Percentiles rank a stretch among this genome's conserved stretches.
These are phyloP conservation scores for Sebastes melanostomus DNA, from an alignment of 2,797 vertebrate species.

Conservation along the genomic window DNA sequence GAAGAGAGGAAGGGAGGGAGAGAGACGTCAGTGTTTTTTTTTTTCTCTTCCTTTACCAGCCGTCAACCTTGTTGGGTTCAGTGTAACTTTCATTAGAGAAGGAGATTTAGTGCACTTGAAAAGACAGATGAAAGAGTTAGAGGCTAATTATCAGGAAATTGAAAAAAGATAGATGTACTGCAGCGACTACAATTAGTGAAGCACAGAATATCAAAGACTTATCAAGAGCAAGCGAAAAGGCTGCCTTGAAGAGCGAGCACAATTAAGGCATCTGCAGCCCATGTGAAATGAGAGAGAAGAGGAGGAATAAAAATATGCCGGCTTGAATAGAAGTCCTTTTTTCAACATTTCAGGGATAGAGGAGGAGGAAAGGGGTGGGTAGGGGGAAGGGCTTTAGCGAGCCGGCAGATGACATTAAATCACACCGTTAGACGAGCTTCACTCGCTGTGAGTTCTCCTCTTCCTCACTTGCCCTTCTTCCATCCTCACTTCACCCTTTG, in stretches of 20 bases:
- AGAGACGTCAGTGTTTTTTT: constrained; percentile 36
- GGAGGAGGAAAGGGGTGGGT: not conserved
- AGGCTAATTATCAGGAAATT: constrained; percentile 85
- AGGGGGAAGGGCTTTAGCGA: constrained; percentile 20
- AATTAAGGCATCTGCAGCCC: constrained; percentile 80
- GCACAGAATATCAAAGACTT: constrained; percentile 83
- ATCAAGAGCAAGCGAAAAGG: constrained; percentile 82
- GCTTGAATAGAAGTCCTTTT: constrained; percentile 66
- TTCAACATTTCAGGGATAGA: constrained; percentile 41
- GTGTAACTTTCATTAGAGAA: constrained; percentile 84
- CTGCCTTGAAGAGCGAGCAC: constrained; percentile 81
- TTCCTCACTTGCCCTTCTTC: constrained; percentile 44
- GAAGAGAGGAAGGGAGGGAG: not conserved
- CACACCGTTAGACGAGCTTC: constrained; percentile 63
- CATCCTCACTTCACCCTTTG: constrained; percentile 27
- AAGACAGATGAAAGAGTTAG: constrained; percentile 85
- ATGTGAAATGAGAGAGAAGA: constrained; percentile 79
- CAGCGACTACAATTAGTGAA: constrained; percentile 83
- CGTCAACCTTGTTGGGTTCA: constrained; percentile 82
- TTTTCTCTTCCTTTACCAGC: constrained; percentile 66
- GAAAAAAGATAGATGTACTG: constrained; percentile 85
- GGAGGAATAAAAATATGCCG: constrained; percentile 78
- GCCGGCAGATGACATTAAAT: constrained; percentile 67
- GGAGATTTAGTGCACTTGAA: constrained; percentile 83
- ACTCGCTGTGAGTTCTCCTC: constrained; percentile 37